Base-by-base conservation (phyloP, 2,797 vertebrate species). In the Danionella dracula region DNA sequence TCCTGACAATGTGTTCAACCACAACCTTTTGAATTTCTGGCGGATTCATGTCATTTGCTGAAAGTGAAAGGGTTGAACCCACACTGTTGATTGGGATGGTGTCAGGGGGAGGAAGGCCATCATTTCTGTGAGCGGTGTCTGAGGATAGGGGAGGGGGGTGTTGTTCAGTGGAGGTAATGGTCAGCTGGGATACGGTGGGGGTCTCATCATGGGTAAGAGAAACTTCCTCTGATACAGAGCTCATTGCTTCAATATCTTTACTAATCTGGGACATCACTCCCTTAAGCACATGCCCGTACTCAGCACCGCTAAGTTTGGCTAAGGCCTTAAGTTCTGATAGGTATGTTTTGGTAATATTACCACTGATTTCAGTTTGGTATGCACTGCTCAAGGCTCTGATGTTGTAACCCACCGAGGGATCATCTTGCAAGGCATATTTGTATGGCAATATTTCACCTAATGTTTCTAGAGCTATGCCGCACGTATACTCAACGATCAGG, bases 1-100 rank as follows among this genome's bases (percentile, higher is more conserved):
- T 57, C 37, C 23, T 51, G 8, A 73, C 46, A 37, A 69, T 46
- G 20, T 73, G 71, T 10, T 73, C 66, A 4, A 69, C 58, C 2
- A 73, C 38, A 11, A 57, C 15, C 2, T 32, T 21, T n/a, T 73
- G 65, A 1, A 72, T 4, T 21, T 48, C 64, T 5, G 64, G 49
- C 10, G 70, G 49, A 27, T 62, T 63, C 2, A 50, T 9, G 0
- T 66, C 55, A 64, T 13, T 41, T 29, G n/a, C 4, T 29, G 46
- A 49, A 29, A 49, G 11, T 7, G 23, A 49, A 16, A 13, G 38
- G 7, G 38, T 21, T 49, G n/a, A n/a, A n/a, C n/a, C n/a, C n/a
- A n/a, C n/a, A n/a, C n/a, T n/a, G n/a, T n/a, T n/a, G n/a, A n/a
- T n/a, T n/a, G n/a, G n/a, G n/a, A n/a, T n/a, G n/a, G n/a, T n/a